Evolutionary conservation across 2,797 vertebrate genomes (phyloP).

Genomic region (Silurus aristotelis): DNA sequence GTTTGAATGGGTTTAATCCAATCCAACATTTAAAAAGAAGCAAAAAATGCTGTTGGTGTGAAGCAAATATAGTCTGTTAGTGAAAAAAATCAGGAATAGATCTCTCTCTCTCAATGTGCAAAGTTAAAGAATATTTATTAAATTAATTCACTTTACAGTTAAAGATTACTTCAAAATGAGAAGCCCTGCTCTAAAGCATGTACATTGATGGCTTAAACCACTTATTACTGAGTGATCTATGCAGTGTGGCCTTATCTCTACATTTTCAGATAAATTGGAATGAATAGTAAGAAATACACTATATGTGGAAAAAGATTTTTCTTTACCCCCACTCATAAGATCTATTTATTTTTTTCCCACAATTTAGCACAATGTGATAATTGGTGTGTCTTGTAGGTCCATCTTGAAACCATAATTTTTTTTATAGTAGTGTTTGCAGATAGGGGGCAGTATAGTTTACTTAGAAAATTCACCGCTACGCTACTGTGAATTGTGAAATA

Average conservation of each 20-base stretch:
- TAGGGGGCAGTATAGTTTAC: slow-evolving; percentile 36
- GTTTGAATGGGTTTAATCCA: background rate
- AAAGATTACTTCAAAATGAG: background rate
- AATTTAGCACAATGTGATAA: background rate
- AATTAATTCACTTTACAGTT: background rate
- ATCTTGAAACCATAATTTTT: background rate
- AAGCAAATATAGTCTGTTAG: background rate
- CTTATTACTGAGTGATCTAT: background rate
- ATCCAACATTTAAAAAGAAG: background rate
- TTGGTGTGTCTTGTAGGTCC: background rate
- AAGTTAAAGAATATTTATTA: background rate
- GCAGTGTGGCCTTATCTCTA: background rate
- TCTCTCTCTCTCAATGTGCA: background rate
- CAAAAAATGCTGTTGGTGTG: background rate
- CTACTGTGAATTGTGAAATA: background rate
- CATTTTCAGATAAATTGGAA: background rate
- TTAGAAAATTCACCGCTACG: background rate
- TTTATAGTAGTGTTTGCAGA: background rate
- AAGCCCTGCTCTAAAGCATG: background rate
- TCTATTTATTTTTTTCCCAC: background rate
- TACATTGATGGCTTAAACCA: background rate
- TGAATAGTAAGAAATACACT: background rate
- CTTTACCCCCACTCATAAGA: background rate
- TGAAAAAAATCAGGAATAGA: background rate
- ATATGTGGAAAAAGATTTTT: background rate